These are phyloP conservation scores for Corythaixoides concolor DNA, from an alignment of 2,113 vertebrate genomes.

Conservation along the genomic window DNA sequence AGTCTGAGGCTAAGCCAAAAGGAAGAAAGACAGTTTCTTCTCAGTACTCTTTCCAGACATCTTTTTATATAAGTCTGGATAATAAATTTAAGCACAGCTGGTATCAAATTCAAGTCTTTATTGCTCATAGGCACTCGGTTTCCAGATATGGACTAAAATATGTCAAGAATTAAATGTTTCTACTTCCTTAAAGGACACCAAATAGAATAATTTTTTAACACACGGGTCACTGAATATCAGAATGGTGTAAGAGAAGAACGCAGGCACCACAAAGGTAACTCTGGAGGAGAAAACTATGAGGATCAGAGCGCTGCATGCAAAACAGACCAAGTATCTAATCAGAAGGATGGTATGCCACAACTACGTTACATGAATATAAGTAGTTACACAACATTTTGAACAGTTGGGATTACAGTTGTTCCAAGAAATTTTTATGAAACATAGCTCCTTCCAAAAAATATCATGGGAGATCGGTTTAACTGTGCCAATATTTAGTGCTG, in stretches of 20 bases:
- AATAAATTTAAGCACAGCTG: neutral
- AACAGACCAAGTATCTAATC: neutral
- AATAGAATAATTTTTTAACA: neutral
- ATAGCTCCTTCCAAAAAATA: neutral
- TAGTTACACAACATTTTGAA: neutral
- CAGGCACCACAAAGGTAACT: neutral
- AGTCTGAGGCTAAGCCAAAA: neutral
- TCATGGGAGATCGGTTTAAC: neutral
- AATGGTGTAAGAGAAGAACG: neutral
- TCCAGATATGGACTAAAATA: neutral
- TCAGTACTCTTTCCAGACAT: neutral
- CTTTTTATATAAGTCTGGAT: neutral
- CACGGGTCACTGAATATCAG: neutral
- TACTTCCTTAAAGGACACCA: neutral
- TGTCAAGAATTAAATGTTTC: neutral
- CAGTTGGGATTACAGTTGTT: neutral
- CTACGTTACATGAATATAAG: neutral
- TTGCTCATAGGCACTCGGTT: neutral
- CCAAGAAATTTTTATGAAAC: neutral
- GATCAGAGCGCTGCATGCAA: neutral
- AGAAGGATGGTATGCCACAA: neutral
- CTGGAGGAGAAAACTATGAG: neutral
- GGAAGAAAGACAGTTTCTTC: neutral
- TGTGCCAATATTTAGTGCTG: neutral
- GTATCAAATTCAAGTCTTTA: neutral